Evolutionary conservation across 2,113 vertebrate species (phyloP).

Genomic region (Nanger granti): DNA sequence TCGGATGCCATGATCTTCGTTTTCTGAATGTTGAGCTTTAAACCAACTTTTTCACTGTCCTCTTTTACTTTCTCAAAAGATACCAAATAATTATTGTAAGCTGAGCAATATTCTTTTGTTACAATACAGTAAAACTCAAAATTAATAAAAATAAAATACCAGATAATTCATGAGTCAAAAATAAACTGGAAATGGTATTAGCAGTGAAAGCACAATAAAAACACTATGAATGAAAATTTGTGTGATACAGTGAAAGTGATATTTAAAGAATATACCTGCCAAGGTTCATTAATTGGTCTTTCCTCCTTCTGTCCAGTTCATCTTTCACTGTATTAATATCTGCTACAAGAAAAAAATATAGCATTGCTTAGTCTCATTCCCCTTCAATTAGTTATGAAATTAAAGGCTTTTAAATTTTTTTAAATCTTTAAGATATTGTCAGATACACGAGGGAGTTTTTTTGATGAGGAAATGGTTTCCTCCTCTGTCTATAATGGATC

Average conservation of each 20-base stretch:
- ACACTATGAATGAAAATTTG: neutral
- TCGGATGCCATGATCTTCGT: too few relatives aligned
- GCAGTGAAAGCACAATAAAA: neutral
- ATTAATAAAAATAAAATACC: neutral
- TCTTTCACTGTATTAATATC: neutral
- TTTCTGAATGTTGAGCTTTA: too few relatives aligned
- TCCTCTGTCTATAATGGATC: neutral
- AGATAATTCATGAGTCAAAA: neutral
- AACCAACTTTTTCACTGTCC: too few relatives aligned
- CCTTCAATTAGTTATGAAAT: neutral
- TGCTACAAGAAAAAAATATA: neutral
- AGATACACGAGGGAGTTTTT: neutral
- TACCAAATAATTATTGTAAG: neutral
- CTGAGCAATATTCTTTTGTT: neutral
- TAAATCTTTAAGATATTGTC: neutral
- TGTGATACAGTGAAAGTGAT: neutral
- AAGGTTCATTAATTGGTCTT: neutral
- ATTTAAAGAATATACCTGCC: neutral
- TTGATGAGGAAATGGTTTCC: neutral
- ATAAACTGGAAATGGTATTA: neutral
- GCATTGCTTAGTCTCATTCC: neutral
- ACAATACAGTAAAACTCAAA: neutral
- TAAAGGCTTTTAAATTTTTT: neutral
- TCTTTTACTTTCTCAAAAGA: neutral
- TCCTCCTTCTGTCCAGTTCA: neutral